Evolutionary conservation across 2,888 invertebrate species (phyloP), one percentile per base, ranked within the genome.

Genomic region (Synanthedon vespiformis): DNA sequence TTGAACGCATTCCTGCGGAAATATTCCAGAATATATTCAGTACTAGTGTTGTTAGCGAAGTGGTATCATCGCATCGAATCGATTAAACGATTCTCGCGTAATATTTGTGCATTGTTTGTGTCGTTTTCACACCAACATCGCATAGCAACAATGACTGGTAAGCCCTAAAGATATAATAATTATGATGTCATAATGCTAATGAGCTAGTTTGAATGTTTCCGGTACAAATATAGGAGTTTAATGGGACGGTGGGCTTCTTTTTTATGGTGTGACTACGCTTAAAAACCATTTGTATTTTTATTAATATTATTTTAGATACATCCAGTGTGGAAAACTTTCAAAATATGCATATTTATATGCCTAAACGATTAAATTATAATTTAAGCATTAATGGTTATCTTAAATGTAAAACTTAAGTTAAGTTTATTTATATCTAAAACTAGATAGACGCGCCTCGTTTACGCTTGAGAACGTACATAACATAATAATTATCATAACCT

Each of bases 21-120:
- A 72, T 67, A 62, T 69, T 78, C 82, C 74, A 75, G 77, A 80
- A 68, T 69, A 69, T 68, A 59, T 57, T 70, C 79, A 80, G 79
- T 77, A 62, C 67, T 64, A 60, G 65, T 64, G 65, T 65, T 70
- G 67, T 66, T 60, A 61, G 66, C 70, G 64, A 55, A 59, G 67
- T 60, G 69, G 34, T 34, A 34, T 34, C 34, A 34, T 34, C 34
- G 34, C 34, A 34, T 34, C 10, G 34, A 34, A 34, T 34, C 34
- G 10, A 34, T 34, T 34, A 2, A 61, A 56, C 58, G 61, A 61
- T 62, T 61, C 54, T 52, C 41, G 11, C 12, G 34, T 34, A 34
- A 40, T 3, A 48, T 48, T 18, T 2, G 34, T 22, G 48, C 12
- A 11, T 18, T 48, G 16, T 48, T 48, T 18, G 12, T 48, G 12